phyloP scores from a whole-genome alignment of 1,140 invertebrate genomes.

The Acromyrmex echinatior region DNA sequence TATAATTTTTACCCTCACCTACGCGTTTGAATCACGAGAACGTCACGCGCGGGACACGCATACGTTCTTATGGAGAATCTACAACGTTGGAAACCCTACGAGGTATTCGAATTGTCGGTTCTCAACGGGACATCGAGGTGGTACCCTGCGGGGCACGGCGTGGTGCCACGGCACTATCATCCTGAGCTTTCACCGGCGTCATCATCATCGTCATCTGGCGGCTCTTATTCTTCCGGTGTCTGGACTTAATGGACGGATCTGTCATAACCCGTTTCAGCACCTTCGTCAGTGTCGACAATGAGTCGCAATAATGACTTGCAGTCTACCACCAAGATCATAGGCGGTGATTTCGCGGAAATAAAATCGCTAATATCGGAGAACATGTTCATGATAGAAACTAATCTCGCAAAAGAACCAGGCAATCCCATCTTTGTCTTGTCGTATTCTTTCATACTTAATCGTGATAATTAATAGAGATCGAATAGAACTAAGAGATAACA shows the following conservation, averaged over 20 bases:
- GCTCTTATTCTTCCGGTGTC: constrained; percentile 69
- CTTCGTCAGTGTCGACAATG: constrained; percentile 59
- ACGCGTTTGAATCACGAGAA: constrained; percentile 38
- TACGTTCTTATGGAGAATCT: constrained; percentile 57
- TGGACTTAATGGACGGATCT: constrained; percentile 72
- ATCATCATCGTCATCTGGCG: constrained; percentile 81
- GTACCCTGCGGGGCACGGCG: constrained; percentile 78
- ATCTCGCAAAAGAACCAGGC: not conserved
- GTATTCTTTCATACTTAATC: not conserved
- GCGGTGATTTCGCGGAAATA: constrained; percentile 39
- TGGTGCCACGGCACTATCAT: constrained; percentile 78
- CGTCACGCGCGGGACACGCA: constrained; percentile 19
- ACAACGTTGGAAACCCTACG: constrained; percentile 69
- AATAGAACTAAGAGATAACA: not conserved
- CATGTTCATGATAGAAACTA: constrained; percentile 17
- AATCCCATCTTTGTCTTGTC: not conserved
- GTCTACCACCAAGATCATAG: constrained; percentile 44
- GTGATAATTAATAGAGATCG: constrained; percentile 1
- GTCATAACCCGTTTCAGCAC: constrained; percentile 76
- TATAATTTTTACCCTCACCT: constrained; percentile 35
- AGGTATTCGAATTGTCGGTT: constrained; percentile 77
- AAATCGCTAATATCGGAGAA: constrained; percentile 45
- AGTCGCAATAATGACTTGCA: constrained; percentile 56
- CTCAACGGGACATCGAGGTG: constrained; percentile 78
- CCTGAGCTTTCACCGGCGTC: constrained; percentile 76